These are phyloP conservation scores for Macroglossus sobrinus DNA, from an alignment of 2,113 vertebrate species.

Conservation along the genomic window DNA sequence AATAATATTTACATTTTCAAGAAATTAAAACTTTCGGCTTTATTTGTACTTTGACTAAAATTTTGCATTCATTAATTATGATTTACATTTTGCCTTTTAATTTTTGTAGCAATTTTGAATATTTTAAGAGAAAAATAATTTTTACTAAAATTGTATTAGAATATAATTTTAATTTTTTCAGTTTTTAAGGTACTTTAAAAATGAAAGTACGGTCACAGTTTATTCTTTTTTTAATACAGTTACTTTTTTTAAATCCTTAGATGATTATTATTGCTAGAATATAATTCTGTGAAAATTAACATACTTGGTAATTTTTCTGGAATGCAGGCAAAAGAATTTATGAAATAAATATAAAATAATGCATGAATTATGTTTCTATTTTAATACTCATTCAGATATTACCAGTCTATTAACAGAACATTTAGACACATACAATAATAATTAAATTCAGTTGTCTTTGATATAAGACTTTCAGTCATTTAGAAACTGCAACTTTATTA, in stretches of 20 bases:
- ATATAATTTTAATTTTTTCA: not conserved
- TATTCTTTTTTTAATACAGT: not conserved
- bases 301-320: not conserved
- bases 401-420: not conserved
- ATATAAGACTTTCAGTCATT: not conserved
- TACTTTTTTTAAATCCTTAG: not conserved
- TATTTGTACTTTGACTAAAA: not conserved
- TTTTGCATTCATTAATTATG: not conserved
- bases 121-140: not conserved
- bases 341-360: not conserved
- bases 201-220: not conserved
- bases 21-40: not conserved
- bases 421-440: too few relatives aligned
- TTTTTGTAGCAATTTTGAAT: not conserved
- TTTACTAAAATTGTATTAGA: not conserved
- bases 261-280: not conserved
- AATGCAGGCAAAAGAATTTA: not conserved
- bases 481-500: not conserved
- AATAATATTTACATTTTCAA: not conserved
- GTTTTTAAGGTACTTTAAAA: not conserved
- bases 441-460: not conserved
- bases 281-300: not conserved
- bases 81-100: not conserved
- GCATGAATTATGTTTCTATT: not conserved
- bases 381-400: not conserved